Percentiles rank a stretch among this genome's conserved stretches.
Evolutionary conservation across 1,140 invertebrate genomes (phyloP).

Genomic region (Caligus rogercresseyi): DNA sequence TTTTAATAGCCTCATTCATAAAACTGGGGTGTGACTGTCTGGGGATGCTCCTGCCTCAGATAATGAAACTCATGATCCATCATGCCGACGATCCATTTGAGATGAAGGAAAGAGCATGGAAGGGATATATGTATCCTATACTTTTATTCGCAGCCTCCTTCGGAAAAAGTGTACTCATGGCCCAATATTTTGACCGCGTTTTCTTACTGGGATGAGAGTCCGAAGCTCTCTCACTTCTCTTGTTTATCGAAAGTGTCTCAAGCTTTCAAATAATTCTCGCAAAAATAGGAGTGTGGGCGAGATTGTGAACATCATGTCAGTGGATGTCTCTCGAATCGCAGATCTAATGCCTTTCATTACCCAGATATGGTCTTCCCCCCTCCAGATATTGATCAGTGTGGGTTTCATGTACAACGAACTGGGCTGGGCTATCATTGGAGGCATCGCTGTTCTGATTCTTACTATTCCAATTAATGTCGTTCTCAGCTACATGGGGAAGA

Average conservation of each 20-base stretch:
- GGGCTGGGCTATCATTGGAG: constrained; percentile 1
- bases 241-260: constrained; percentile 62
- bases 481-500: constrained; percentile 25
- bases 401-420: constrained; percentile 29
- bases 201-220: constrained; percentile 71
- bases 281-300: constrained; percentile 31
- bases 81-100: constrained; percentile 15
- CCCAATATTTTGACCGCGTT: constrained; percentile 78
- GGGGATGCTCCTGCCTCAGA: neutral
- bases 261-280: constrained; percentile 26
- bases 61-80: constrained; percentile 19
- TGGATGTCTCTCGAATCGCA: constrained; percentile 31
- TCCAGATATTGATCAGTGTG: constrained; percentile 27
- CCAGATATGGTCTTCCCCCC: constrained; percentile 24
- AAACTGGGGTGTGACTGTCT: neutral
- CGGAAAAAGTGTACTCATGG: constrained; percentile 68
- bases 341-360: constrained; percentile 24
- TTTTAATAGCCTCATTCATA: neutral
- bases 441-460: constrained; percentile 1
- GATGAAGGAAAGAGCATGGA: constrained; percentile 33
- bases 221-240: constrained; percentile 76
- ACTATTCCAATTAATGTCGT: constrained; percentile 6
- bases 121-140: constrained; percentile 36
- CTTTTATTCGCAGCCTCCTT: constrained; percentile 55
- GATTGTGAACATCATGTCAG: constrained; percentile 37